A percentile compares a stretch with the other conserved stretches of the same genome.
Evolutionary conservation across 2,888 invertebrate genomes (phyloP).

Genomic region (Drepana falcataria): DNA sequence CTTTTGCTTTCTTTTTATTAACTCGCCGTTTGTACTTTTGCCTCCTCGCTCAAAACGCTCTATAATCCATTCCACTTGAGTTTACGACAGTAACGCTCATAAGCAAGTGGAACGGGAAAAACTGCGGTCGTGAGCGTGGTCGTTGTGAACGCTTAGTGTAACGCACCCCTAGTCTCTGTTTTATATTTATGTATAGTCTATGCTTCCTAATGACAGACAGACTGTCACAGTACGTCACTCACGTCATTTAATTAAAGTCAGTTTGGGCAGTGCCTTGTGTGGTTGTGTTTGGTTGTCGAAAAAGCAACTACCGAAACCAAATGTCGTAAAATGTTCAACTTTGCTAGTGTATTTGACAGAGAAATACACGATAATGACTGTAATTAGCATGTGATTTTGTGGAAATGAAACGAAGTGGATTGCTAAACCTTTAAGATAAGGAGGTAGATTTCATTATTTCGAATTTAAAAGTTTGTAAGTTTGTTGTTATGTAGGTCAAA

Average conservation of each 20-base stretch:
- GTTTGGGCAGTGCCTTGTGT: conserved; percentile 28
- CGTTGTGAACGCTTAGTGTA: no score
- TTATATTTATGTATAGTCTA: no score
- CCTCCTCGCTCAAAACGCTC: no score
- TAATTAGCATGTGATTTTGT: conserved; percentile 35
- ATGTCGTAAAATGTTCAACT: conserved; percentile 52
- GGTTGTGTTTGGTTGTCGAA: conserved; percentile 54
- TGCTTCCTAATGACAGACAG: no score
- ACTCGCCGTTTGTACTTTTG: no score
- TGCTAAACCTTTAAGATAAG: conserved; percentile 10
- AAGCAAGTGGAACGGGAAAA: no score
- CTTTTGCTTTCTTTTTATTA: no score
- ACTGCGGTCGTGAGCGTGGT: no score
- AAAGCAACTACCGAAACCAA: conserved; percentile 19
- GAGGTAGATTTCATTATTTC: conserved; percentile 14
- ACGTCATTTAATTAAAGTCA: conserved; percentile 27
- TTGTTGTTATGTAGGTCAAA: neutral
- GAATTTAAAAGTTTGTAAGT: conserved; percentile 3
- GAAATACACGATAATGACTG: conserved; percentile 29
- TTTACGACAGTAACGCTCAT: no score
- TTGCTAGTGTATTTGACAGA: conserved; percentile 34
- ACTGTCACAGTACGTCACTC: no score
- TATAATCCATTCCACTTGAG: no score
- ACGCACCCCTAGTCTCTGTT: no score
- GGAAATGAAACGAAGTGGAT: conserved; percentile 37